phyloP scores from a whole-genome alignment of 2,888 invertebrate species.

The Oscheius sp. region DNA sequence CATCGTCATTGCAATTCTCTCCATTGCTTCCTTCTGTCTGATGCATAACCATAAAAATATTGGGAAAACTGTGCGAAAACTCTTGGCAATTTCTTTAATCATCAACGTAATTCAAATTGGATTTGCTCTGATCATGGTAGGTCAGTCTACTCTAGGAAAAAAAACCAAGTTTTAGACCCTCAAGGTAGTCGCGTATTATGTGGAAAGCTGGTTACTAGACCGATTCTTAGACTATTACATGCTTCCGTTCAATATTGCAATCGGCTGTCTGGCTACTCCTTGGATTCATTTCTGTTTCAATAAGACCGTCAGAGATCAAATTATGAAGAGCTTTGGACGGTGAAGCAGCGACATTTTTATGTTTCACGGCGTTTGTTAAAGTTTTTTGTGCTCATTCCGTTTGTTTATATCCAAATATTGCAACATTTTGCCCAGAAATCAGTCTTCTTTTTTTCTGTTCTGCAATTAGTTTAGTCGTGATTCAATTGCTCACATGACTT shows the following conservation, averaged over 20 bases:
- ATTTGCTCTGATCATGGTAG: not conserved
- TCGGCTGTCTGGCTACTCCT: not conserved
- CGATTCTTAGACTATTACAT: not conserved
- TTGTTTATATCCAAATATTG: too few species aligned
- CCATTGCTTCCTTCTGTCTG: not conserved
- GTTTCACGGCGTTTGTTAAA: too few species aligned
- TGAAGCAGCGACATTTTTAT: not conserved
- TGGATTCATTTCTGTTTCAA: not conserved
- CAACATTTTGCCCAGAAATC: too few species aligned
- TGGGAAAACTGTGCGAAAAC: not conserved
- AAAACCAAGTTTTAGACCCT: not conserved
- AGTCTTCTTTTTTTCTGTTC: too few species aligned
- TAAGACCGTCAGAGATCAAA: not conserved
- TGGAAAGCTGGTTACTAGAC: not conserved
- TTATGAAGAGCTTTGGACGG: not conserved
- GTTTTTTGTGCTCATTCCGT: not conserved
- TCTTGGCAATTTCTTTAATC: not conserved
- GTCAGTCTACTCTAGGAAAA: not conserved
- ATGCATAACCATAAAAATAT: slow-evolving; percentile 5
- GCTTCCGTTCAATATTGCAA: not conserved
- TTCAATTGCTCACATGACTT: too few species aligned
- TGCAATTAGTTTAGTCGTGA: not conserved
- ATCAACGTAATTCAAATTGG: not conserved
- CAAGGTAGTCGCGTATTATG: not conserved
- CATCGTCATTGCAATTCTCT: not conserved